A percentile compares a stretch with the other conserved stretches of the same genome.
phyloP scores from a whole-genome alignment of 2,113 vertebrate species.

The Hyla sarda region DNA sequence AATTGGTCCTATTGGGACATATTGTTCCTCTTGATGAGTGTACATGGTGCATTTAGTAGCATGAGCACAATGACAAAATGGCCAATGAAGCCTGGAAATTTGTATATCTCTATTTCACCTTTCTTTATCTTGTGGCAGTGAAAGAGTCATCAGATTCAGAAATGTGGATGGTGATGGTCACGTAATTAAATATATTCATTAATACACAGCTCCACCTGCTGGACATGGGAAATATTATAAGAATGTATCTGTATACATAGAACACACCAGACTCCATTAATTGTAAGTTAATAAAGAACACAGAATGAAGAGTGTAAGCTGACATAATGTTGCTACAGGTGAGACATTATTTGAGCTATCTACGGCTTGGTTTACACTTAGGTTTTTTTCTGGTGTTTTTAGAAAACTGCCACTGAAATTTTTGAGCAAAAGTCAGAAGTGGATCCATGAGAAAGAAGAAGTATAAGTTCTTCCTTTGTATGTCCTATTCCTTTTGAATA shows the following conservation, averaged over 20 bases:
- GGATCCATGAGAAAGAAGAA: too few species aligned
- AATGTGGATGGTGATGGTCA: neutral
- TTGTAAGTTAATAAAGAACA: too few species aligned
- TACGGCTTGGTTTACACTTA: too few species aligned
- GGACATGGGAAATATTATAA: neutral
- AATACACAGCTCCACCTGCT: constrained; percentile 57
- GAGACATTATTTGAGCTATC: too few species aligned
- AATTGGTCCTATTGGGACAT: too few species aligned
- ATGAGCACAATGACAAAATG: neutral
- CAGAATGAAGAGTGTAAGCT: too few species aligned
- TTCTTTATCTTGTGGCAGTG: neutral
- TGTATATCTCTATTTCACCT: neutral
- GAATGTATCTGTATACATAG: neutral
- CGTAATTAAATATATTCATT: constrained; percentile 29
- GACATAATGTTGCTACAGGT: neutral
- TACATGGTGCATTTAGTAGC: neutral
- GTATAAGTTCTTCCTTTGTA: too few species aligned
- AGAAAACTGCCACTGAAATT: too few species aligned
- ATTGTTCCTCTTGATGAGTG: too few species aligned
- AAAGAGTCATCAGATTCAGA: constrained; percentile 9
- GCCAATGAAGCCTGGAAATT: neutral
- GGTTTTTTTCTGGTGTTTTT: too few species aligned
- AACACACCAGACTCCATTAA: neutral
- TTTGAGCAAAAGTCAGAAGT: too few species aligned
- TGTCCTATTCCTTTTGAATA: too few species aligned